Evolutionary conservation across 2,888 invertebrate species (phyloP), one percentile per base, ranked within the genome.

Genomic region (Meteorus colon): DNA sequence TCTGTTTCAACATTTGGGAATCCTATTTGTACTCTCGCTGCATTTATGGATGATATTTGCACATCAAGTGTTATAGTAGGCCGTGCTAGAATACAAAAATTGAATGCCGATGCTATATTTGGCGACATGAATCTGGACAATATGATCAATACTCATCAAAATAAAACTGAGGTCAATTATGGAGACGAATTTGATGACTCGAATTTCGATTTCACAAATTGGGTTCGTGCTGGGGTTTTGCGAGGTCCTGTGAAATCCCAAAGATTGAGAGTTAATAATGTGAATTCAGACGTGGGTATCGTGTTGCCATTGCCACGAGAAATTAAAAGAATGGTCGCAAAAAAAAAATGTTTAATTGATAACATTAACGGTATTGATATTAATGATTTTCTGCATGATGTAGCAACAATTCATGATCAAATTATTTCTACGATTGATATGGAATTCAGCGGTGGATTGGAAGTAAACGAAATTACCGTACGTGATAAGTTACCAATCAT

Each of bases 351-450:
- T 29, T 80, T 83, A 68, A 83, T 90, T 12, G 89, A 89, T n/a
- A 86, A 83, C 1, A 87, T 92, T 41, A 91, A 91, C 79, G 79
- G 85, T 45, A 76, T 90, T 6, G 81, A 89, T 82, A 72, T 91
- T 12, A 73, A 77, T 12, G 80, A 88, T 37, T 83, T 92, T 71
- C 77, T 86, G 12, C 80, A 86, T 4, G 87, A 90, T 74, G 84
- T 88, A 2, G 84, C 91, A 8, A 90, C 88, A 82, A 82, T 88
- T 4, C 86, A 90, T 69, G 90, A 91, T 78, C 81, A 84, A 37
- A 81, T 86, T 73, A 81, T 82, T 27, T 2, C 19, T 19, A 87
- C 91, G 75, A 84, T 86, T 55, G 84, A 87, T 16, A 90, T 89
- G 10, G 86, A 85, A 63, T 92, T 93, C 82, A 83, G 62, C 10